A percentile compares a stretch with the other conserved stretches of the same genome.
These are phyloP conservation scores for Cyprinus carpio DNA, from an alignment of 2,113 vertebrate genomes.

Conservation along the genomic window DNA sequence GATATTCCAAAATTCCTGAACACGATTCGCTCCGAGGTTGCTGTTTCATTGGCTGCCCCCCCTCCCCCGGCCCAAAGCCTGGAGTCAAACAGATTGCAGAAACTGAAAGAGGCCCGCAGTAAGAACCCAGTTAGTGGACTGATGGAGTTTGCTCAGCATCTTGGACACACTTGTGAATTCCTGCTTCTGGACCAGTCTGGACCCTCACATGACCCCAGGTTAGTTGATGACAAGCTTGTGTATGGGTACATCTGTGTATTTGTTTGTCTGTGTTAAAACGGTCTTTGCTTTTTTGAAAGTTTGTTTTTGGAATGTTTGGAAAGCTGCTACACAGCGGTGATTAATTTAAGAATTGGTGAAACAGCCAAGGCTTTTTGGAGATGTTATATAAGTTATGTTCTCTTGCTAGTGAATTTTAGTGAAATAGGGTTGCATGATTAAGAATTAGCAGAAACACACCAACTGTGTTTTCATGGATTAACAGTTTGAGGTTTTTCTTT, in stretches of 20 bases:
- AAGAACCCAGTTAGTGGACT: slow-evolving; percentile 96
- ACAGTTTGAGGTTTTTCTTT: neutral
- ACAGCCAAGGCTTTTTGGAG: neutral
- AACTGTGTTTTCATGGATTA: neutral
- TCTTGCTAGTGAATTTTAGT: too few species aligned
- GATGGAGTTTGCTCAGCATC: slow-evolving; percentile 92
- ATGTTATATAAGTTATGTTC: neutral
- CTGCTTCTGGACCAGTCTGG: slow-evolving; percentile 88
- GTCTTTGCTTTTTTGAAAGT: too few species aligned
- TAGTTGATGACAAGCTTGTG: slow-evolving; percentile 47
- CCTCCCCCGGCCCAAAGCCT: slow-evolving; percentile 70
- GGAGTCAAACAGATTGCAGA: slow-evolving; percentile 74
- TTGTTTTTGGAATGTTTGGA: too few species aligned
- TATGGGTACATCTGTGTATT: too few species aligned
- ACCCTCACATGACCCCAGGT: slow-evolving; percentile 94
- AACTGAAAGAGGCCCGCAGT: slow-evolving; percentile 84
- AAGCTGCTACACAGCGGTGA: too few species aligned
- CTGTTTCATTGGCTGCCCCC: slow-evolving; percentile 73
- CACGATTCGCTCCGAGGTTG: slow-evolving; percentile 73
- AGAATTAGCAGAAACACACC: neutral
- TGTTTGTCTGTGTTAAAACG: too few species aligned
- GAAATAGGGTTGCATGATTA: neutral
- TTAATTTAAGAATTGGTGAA: too few species aligned
- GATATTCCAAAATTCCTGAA: slow-evolving; percentile 90
- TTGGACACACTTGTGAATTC: slow-evolving; percentile 88